Evolutionary conservation across 2,797 vertebrate genomes (phyloP).

Genomic region (Dendrocincla tyrannina): DNA sequence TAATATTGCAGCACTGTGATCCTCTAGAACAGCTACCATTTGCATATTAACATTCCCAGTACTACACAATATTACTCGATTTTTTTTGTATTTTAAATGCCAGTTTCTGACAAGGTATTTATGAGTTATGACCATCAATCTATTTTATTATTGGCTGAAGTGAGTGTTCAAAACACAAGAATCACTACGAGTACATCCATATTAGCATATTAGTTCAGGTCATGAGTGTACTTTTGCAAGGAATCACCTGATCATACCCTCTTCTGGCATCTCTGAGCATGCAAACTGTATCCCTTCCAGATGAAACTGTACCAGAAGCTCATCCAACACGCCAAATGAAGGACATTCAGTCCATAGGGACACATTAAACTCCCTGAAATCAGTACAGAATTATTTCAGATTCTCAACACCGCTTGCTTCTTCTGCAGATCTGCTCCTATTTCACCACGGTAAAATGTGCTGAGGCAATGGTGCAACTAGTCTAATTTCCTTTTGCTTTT

Average conservation of each 20-base stretch:
- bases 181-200: not conserved
- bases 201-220: not conserved
- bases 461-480: not conserved
- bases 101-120: not conserved
- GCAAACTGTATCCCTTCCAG: not conserved
- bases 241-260: not conserved
- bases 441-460: not conserved
- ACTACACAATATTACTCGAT: not conserved
- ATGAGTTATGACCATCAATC: not conserved
- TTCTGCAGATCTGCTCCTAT: not conserved
- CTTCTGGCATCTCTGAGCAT: not conserved
- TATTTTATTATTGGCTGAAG: not conserved
- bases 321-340: not conserved
- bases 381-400: not conserved
- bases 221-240: not conserved
- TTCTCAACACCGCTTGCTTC: not conserved
- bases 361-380: not conserved
- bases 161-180: not conserved
- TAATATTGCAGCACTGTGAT: not conserved
- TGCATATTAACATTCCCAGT: not conserved
- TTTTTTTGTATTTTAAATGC: not conserved
- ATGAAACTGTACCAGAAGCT: not conserved
- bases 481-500: not conserved
- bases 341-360: not conserved
- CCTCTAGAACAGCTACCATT: not conserved